Percentiles rank a stretch among this genome's conserved stretches.
Evolutionary conservation across 2,797 vertebrate species (phyloP).

Genomic region (Spizella passerina): DNA sequence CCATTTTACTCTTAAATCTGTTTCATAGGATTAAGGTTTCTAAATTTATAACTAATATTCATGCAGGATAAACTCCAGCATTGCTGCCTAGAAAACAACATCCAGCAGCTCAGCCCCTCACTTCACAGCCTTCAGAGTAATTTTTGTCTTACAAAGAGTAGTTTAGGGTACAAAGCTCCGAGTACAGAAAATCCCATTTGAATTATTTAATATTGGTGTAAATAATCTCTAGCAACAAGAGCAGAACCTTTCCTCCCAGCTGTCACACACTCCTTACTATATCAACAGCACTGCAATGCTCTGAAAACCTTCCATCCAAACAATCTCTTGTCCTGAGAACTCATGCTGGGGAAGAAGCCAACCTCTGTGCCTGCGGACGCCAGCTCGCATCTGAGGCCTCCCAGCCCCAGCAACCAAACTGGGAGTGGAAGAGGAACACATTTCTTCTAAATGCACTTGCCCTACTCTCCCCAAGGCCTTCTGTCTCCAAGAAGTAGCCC

Average conservation of each 20-base stretch:
- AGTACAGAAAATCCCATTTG: slow-evolving; percentile 52
- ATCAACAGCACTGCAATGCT: slow-evolving; percentile 14
- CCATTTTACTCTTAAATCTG: background rate
- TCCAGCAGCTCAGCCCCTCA: background rate
- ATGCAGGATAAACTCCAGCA: background rate
- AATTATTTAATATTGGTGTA: slow-evolving; percentile 63
- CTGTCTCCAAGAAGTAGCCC: background rate
- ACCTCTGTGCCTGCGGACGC: accelerated
- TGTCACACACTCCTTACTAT: slow-evolving; percentile 18
- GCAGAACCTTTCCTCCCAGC: slow-evolving; percentile 21
- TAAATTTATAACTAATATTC: slow-evolving; percentile 2
- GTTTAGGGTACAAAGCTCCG: background rate
- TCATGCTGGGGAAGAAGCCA: background rate
- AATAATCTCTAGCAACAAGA: slow-evolving; percentile 51
- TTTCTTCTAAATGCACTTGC: background rate
- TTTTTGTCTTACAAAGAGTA: slow-evolving; percentile 4
- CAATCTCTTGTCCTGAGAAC: background rate
- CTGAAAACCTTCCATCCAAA: slow-evolving; percentile 32
- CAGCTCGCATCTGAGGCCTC: accelerated
- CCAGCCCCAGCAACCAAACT: background rate
- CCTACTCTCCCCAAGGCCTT: background rate
- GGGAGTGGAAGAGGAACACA: background rate
- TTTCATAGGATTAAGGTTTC: background rate
- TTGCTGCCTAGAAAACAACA: background rate
- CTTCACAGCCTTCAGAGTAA: background rate